Evolutionary conservation across 2,113 vertebrate genomes (phyloP).

Genomic region (Empidonax alnorum): DNA sequence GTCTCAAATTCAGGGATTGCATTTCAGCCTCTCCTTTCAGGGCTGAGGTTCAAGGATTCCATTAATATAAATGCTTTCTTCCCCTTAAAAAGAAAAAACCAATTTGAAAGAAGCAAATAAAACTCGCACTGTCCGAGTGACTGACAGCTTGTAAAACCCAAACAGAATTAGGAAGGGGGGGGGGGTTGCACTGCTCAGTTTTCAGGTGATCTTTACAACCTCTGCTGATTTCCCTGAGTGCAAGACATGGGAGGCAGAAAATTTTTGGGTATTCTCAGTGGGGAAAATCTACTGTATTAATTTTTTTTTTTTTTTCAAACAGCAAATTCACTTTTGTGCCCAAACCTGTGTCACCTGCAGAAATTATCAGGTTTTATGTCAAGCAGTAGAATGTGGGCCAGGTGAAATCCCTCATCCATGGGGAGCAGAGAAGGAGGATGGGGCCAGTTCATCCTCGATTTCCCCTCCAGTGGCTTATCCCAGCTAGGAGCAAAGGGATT

Average conservation of each 20-base stretch:
- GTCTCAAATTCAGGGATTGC: background rate
- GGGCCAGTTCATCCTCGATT: background rate
- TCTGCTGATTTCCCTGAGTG: background rate
- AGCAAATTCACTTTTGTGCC: background rate
- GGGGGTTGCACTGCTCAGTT: background rate
- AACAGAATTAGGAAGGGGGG: background rate
- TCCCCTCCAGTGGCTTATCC: background rate
- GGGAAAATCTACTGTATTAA: background rate
- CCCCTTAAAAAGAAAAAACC: constrained; percentile 54
- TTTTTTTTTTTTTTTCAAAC: accelerated
- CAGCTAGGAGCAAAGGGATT: accelerated
- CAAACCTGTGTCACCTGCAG: background rate
- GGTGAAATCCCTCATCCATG: accelerated
- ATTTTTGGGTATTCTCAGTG: background rate
- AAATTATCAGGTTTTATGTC: background rate
- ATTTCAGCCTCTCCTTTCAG: constrained; percentile 26
- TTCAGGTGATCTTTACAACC: constrained; percentile 5
- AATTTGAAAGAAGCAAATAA: constrained; percentile 63
- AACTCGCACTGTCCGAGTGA: background rate
- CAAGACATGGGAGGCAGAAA: background rate
- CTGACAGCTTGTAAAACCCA: constrained; percentile 46
- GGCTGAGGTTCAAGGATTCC: background rate
- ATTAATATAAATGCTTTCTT: constrained; percentile 56
- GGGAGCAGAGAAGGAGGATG: background rate
- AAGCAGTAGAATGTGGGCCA: accelerated